phyloP scores from a whole-genome alignment of 2,797 vertebrate species.

The Danio aesculapii region DNA sequence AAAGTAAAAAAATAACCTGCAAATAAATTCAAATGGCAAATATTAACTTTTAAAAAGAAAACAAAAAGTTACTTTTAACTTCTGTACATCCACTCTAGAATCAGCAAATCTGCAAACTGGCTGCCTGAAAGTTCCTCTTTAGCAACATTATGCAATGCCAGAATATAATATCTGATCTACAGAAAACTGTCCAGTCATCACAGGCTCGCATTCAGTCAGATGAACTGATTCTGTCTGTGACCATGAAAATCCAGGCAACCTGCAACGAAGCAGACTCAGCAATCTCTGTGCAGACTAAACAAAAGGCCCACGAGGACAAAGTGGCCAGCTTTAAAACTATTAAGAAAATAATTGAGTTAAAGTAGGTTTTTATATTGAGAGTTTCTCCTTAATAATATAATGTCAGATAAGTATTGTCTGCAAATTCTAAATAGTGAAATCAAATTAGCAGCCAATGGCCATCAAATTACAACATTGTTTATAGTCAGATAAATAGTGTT shows the following conservation, averaged over 20 bases:
- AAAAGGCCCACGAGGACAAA: neutral
- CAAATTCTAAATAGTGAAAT: too few relatives aligned
- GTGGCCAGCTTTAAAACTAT: neutral
- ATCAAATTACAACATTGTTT: too few relatives aligned
- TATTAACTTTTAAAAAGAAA: neutral
- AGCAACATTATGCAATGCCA: neutral
- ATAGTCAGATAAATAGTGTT: too few relatives aligned
- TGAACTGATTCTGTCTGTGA: constrained; percentile 17
- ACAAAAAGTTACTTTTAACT: neutral
- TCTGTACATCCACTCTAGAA: neutral
- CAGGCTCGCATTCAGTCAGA: neutral
- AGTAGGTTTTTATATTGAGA: too few relatives aligned
- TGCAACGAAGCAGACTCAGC: neutral
- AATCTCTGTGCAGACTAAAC: constrained; percentile 8
- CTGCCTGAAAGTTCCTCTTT: constrained; percentile 20
- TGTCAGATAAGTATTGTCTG: too few relatives aligned
- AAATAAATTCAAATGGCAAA: neutral
- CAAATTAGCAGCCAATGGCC: too few relatives aligned
- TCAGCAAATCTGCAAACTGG: neutral
- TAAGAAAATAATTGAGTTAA: too few relatives aligned
- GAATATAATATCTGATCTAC: neutral
- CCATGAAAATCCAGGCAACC: constrained; percentile 16
- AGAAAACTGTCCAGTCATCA: constrained; percentile 25
- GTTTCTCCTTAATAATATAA: too few relatives aligned
- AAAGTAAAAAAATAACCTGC: neutral